Evolutionary conservation across 2,797 vertebrate species (phyloP).

Genomic region (Fistularia tabacaria): DNA sequence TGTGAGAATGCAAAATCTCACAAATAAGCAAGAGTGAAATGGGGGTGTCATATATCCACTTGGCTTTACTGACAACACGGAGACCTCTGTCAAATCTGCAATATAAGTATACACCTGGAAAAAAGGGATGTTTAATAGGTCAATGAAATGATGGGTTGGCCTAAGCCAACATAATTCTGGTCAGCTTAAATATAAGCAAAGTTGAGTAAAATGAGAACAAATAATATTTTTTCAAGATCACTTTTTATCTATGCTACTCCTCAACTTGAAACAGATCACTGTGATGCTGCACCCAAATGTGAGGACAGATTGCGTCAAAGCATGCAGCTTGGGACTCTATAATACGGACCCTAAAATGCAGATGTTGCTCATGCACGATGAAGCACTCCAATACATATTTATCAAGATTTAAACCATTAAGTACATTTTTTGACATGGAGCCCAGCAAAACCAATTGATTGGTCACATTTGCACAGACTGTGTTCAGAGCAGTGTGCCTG

Average conservation of each 20-base stretch:
- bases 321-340: conserved; percentile 37
- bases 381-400: conserved; percentile 22
- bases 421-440: conserved; percentile 13
- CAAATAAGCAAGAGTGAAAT: no score
- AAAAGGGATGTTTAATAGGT: no score
- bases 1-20: no score
- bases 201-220: no score
- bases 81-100: no score
- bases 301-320: conserved; percentile 40
- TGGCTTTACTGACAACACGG: no score
- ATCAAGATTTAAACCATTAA: not conserved
- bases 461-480: not conserved
- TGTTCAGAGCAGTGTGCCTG: not conserved
- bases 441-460: conserved; percentile 33
- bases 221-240: not conserved
- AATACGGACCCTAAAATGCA: no score
- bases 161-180: no score
- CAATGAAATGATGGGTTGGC: no score
- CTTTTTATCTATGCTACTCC: not conserved
- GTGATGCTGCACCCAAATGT: conserved; percentile 64
- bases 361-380: conserved; percentile 56
- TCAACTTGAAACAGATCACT: not conserved
- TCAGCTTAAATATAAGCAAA: no score
- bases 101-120: no score
- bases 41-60: no score